Base-by-base conservation (phyloP, 2,888 invertebrate genomes). In the Labia minor region DNA sequence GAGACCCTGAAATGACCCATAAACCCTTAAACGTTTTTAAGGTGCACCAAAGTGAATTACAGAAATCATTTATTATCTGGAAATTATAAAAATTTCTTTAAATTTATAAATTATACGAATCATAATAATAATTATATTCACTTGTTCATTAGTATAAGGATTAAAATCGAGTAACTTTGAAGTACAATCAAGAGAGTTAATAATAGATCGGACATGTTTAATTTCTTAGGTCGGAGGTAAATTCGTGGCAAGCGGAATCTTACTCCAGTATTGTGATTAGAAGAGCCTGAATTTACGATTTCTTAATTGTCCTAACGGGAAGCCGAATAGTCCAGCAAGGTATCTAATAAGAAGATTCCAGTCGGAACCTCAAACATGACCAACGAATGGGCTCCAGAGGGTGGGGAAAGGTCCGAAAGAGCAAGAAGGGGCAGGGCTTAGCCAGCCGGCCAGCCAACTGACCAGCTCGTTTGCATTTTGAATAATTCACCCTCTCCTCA, bases 401-500 rank as follows among this genome's bases (percentile, higher is more conserved):
- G n/a, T n/a, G n/a, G n/a, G n/a, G n/a, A n/a, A n/a, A n/a, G n/a
- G n/a, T n/a, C 49, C 49, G 26, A 26, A 26, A 26, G 26, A 26
- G n/a, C n/a, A n/a, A 6, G 33, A 33, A 33, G 33, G 33, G 33
- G 6, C 6, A 8, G 49, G n/a, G 49, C 49, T 49, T n/a, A n/a
- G 49, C 49, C n/a, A 6, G 6, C 33, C 33, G n/a, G 49, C 49
- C 49, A 14, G 49, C 49, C 49, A 49, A 49, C 49, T 49, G 49
- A 49, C 49, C 49, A 49, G 49, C 49, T 49, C 49, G 49, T 49
- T 49, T 49, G 49, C 49, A 49, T 49, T 49, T 49, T 49, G 49
- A 49, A 49, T 49, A 49, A 49, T 49, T 49, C 49, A 49, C 49
- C 49, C 49, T 14, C 61, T 49, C 49, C 37, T 21, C 62, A 21